Percentiles rank a stretch among this genome's conserved stretches.
phyloP scores from a whole-genome alignment of 2,113 vertebrate genomes.

The Conger conger region DNA sequence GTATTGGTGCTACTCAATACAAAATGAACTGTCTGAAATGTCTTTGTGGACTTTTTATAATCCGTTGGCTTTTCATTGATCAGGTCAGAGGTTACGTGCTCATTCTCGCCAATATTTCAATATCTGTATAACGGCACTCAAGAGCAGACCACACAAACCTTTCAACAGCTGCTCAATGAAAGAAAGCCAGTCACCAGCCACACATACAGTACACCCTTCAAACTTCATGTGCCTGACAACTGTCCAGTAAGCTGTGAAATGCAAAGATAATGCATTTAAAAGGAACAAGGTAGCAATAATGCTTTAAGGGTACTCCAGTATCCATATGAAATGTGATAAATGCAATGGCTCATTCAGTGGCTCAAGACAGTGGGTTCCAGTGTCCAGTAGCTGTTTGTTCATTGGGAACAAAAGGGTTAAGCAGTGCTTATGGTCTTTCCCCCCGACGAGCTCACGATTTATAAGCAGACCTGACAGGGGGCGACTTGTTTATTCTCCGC shows the following conservation, averaged over 20 bases:
- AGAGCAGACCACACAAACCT: not conserved
- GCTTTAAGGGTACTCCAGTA: not conserved
- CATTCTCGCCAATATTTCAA: not conserved
- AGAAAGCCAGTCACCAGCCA: not conserved
- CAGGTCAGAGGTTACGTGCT: not conserved
- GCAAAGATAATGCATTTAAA: not conserved
- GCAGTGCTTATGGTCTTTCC: slow-evolving; percentile 42
- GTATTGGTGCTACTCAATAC: too few relatives aligned
- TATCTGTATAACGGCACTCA: not conserved
- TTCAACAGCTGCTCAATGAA: not conserved
- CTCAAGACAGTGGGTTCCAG: too few relatives aligned
- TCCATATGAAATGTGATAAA: not conserved
- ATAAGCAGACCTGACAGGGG: slow-evolving; percentile 59
- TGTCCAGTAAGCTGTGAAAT: not conserved
- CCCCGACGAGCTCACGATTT: slow-evolving; percentile 51
- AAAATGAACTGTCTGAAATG: too few relatives aligned
- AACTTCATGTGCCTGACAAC: not conserved
- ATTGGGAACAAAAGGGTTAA: slow-evolving; percentile 35
- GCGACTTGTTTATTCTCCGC: slow-evolving; percentile 58
- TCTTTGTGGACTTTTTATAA: not conserved
- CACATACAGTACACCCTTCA: not conserved
- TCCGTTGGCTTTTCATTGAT: not conserved
- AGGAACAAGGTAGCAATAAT: not conserved
- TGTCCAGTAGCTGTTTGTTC: too few relatives aligned
- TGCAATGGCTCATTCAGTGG: too few relatives aligned